Percentiles rank a stretch among this genome's conserved stretches.
phyloP scores from a whole-genome alignment of 2,797 vertebrate genomes.

The Chaetophractus vellerosus region DNA sequence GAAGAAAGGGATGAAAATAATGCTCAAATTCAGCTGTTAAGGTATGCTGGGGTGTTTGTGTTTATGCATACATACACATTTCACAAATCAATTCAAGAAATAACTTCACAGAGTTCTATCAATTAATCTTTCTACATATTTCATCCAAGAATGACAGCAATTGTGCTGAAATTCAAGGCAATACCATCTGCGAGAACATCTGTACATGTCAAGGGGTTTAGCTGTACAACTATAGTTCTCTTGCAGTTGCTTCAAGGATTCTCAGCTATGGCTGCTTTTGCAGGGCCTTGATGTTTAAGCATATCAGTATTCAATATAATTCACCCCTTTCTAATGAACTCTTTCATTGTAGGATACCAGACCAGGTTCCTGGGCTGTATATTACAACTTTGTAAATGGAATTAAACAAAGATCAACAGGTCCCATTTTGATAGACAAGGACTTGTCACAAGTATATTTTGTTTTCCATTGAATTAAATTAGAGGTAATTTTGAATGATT shows the following conservation, averaged over 20 bases:
- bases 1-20: conserved; percentile 31
- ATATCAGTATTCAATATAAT: neutral
- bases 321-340: neutral
- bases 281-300: neutral
- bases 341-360: neutral
- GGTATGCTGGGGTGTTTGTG: neutral
- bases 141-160: neutral
- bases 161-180: neutral
- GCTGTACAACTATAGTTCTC: neutral
- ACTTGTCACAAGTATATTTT: neutral
- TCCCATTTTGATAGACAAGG: conserved; percentile 7
- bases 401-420: neutral
- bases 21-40: conserved; percentile 9
- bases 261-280: neutral
- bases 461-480: neutral
- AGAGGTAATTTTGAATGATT: conserved; percentile 9
- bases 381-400: neutral
- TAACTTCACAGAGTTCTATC: neutral
- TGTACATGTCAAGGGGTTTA: neutral
- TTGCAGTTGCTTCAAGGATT: neutral
- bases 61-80: neutral
- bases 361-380: neutral
- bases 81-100: conserved; percentile 31
- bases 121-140: neutral
- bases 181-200: neutral